These are phyloP conservation scores for Eulemur rufifrons DNA, from an alignment of 2,113 vertebrate genomes.

Conservation along the genomic window DNA sequence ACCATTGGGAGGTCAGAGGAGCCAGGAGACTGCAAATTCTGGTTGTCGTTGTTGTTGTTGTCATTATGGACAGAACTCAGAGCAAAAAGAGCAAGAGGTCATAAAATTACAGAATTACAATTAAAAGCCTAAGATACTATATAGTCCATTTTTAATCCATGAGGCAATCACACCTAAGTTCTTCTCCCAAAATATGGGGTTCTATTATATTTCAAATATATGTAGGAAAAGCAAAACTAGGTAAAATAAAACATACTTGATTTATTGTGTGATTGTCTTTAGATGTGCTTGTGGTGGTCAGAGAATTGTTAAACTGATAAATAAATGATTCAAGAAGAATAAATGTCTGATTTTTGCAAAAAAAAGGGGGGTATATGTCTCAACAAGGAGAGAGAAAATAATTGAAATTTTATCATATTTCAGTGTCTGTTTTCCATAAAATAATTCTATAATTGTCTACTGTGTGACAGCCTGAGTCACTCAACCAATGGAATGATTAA, in stretches of 20 bases:
- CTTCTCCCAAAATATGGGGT: neutral
- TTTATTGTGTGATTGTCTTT: slow-evolving; percentile 31
- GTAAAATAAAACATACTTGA: neutral
- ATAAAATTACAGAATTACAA: neutral
- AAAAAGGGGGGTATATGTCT: neutral
- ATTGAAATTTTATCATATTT: slow-evolving; percentile 55
- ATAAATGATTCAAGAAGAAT: slow-evolving; percentile 28
- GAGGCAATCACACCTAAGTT: neutral
- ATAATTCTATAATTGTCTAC: slow-evolving; percentile 52
- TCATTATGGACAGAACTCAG: neutral
- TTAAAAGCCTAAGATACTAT: neutral
- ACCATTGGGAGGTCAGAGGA: slow-evolving; percentile 25
- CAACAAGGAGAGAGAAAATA: slow-evolving; percentile 35
- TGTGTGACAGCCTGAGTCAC: slow-evolving; percentile 41
- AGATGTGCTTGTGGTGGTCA: neutral
- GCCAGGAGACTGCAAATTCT: neutral
- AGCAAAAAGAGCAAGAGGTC: slow-evolving; percentile 26
- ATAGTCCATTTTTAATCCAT: neutral
- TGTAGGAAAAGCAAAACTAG: neutral
- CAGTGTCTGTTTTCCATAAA: slow-evolving; percentile 19
- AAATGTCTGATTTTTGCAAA: neutral
- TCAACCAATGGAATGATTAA: slow-evolving; percentile 37
- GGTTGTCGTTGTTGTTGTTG: neutral
- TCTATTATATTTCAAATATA: slow-evolving; percentile 15
- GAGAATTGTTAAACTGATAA: slow-evolving; percentile 37